Base-by-base conservation (phyloP, 2,797 vertebrate genomes). In the Coregonus suidteri region DNA sequence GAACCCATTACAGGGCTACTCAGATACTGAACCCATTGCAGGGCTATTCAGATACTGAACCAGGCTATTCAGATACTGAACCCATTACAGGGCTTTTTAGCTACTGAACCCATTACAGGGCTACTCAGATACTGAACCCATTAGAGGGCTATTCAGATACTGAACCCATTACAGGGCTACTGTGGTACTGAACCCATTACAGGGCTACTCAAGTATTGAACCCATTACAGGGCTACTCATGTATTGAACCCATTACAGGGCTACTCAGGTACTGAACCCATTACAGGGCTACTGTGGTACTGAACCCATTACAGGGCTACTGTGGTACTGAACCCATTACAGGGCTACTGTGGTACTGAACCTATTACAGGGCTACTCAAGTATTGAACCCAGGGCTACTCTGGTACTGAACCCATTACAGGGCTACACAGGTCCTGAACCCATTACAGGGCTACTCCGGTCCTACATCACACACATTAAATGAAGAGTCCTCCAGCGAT, bases 401-500 rank as follows among this genome's bases (percentile, higher is more conserved):
- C 52, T 88, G 90, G 87, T 86, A 83, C 79, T 77, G 37, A 41
- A 41, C 37, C 37, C 37, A 41, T 41, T 41, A 88, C 85, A 89
- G 85, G 75, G 76, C 83, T 7, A 79, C 52, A 15, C 52, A 88
- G 90, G 87, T 86, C 83, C 79, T 77, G 37, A 41, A 41, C 37
- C 37, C 91, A 94, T 93, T 92, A 93, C 85, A 73, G 85, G 74
- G 77, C 83, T 7, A 79, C 15, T 54, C 15, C 88, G 90, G 88
- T 86, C 83, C 79, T 77, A 88, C 86, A 88, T 91, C 84, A 89
- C 92, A 89, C 67, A 86, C 89, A 89, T 92, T 93, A 92, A 92
- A 90, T 91, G 88, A 91, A 91, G 88, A 87, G 87, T 93, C 88
- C 91, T 94, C 89, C 83, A 88, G 90, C 90, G 90, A 94, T 94